Conservation (phyloP, 2,113 vertebrate species). For the Periophthalmodon schlosseri region DNA sequence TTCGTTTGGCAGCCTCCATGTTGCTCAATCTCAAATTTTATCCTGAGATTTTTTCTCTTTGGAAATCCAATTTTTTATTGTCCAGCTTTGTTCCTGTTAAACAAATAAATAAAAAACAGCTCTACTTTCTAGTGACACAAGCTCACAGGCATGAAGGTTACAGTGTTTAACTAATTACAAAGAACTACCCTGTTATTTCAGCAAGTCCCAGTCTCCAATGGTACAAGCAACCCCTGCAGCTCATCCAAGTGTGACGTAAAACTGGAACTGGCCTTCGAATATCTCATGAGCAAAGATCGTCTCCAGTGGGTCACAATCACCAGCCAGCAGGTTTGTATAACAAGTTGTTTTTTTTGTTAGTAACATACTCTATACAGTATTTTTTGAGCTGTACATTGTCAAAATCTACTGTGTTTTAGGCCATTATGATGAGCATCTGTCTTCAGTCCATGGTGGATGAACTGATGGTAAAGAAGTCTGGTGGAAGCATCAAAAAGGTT, state of each 20-base stretch:
- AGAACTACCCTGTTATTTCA: conserved; percentile 20
- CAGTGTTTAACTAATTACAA: background rate
- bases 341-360: background rate
- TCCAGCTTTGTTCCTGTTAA: background rate
- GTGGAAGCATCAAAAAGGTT: conserved; percentile 97
- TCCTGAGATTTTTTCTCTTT: conserved; percentile 9
- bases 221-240: conserved; percentile 82
- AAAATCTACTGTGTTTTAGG: conserved; percentile 72
- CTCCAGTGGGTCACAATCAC: conserved; percentile 99
- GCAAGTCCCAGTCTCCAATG: conserved; percentile 88
- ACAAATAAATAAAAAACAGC: background rate
- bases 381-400: background rate
- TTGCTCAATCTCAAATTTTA: conserved; percentile 25
- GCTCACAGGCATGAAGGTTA: background rate
- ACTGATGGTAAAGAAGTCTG: conserved; percentile 98
- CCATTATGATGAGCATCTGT: conserved; percentile 99
- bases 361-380: background rate
- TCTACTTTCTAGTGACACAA: background rate
- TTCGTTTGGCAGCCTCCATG: conserved; percentile 14
- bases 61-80: background rate
- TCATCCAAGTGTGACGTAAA: conserved; percentile 89
- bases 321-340: conserved; percentile 86
- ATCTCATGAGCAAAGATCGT: conserved; percentile 98
- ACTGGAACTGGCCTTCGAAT: conserved; percentile 96
- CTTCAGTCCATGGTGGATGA: conserved; percentile 99